Evolutionary conservation across 2,797 vertebrate species (phyloP).

Genomic region (Hypotaenidia philippensis): DNA sequence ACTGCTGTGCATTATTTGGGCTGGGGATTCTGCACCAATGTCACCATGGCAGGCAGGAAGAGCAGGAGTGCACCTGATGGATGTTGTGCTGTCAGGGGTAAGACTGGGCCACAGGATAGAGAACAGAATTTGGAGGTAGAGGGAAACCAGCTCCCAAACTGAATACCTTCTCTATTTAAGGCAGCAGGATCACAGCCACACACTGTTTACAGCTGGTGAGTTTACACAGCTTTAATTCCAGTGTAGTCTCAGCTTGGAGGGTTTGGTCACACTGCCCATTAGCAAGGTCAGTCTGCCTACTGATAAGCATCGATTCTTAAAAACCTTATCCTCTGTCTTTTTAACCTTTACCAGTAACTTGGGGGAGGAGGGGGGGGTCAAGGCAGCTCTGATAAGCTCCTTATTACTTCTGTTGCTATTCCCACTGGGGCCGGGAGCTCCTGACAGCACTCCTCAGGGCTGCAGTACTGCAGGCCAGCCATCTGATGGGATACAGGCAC

Average conservation of each 20-base stretch:
- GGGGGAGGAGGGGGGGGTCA: no score
- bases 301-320: neutral
- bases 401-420: neutral
- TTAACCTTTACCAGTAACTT: no score
- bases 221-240: neutral
- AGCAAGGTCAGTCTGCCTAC: neutral
- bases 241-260: neutral
- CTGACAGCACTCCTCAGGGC: accelerated
- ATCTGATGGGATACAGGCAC: no score
- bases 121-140: neutral
- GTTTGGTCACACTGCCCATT: neutral
- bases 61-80: accelerated
- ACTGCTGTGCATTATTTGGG: no score
- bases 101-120: accelerated
- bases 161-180: neutral
- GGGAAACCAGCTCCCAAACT: neutral
- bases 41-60: neutral
- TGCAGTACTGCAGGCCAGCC: no score
- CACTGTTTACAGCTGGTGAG: neutral
- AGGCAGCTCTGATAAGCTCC: no score
- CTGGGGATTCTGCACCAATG: accelerated
- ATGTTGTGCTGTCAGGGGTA: accelerated
- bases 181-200: neutral
- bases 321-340: no score
- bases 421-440: neutral